Evolutionary conservation across 2,888 invertebrate species (phyloP).

Genomic region (Belgica antarctica): DNA sequence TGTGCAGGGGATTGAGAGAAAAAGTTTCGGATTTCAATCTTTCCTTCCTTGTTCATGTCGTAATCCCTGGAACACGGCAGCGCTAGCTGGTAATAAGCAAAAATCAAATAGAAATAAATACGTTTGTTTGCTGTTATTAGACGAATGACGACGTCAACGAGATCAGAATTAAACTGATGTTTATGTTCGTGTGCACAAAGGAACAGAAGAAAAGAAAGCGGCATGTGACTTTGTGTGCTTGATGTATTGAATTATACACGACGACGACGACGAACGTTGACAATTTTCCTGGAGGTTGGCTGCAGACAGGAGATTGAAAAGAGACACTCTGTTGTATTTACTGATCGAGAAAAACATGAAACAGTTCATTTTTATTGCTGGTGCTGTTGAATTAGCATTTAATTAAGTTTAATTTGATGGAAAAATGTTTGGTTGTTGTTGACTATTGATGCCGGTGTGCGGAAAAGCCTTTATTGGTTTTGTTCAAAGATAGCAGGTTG

Average conservation of each 20-base stretch:
- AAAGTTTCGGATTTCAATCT: neutral
- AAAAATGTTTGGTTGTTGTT: too few relatives aligned
- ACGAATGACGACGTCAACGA: neutral
- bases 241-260: neutral
- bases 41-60: neutral
- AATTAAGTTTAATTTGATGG: slow-evolving; percentile 41
- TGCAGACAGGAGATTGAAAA: neutral
- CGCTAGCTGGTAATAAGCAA: slow-evolving; percentile 1
- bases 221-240: slow-evolving; percentile 38
- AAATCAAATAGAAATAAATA: slow-evolving; percentile 40
- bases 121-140: slow-evolving; percentile 38
- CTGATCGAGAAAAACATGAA: slow-evolving; percentile 37
- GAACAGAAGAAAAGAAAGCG: neutral
- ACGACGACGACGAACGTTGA: neutral
- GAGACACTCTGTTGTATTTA: slow-evolving; percentile 28
- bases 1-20: neutral
- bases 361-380: slow-evolving; percentile 27
- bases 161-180: slow-evolving; percentile 19
- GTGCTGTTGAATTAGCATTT: slow-evolving; percentile 27
- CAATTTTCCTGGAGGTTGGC: too few relatives aligned
- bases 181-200: neutral
- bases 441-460: too few relatives aligned
- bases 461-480: too few relatives aligned
- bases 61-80: neutral
- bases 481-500: too few relatives aligned